Conservation (phyloP, 1,140 invertebrate genomes). For the Zaprionus africanus region DNA sequence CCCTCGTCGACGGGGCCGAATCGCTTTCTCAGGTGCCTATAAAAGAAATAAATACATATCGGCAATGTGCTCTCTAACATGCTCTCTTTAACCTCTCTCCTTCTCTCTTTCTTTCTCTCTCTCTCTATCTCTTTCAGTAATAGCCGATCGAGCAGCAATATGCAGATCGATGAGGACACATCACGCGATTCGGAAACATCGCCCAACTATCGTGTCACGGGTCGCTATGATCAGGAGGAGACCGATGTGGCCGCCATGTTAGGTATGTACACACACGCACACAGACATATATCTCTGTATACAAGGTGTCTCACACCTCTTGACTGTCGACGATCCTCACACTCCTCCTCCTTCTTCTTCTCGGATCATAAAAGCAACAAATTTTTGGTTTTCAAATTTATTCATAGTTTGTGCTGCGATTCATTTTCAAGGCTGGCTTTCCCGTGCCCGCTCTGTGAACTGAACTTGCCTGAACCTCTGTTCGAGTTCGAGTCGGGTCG, state of each 20-base stretch:
- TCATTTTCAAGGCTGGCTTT: slow-evolving; percentile 76
- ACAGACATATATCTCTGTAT: neutral
- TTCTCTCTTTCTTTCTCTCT: neutral
- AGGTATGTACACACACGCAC: slow-evolving; percentile 85
- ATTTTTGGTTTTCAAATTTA: slow-evolving; percentile 53
- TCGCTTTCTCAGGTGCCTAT: slow-evolving; percentile 75
- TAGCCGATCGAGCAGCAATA: slow-evolving; percentile 85
- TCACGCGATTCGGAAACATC: slow-evolving; percentile 95
- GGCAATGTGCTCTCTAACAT: neutral
- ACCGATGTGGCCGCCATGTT: slow-evolving; percentile 98
- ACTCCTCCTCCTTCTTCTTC: slow-evolving; percentile 2
- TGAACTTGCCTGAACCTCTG: slow-evolving; percentile 12
- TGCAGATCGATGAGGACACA: slow-evolving; percentile 94
- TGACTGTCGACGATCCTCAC: slow-evolving; percentile 1
- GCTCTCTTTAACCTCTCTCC: slow-evolving; percentile 7
- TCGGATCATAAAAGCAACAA: slow-evolving; percentile 37
- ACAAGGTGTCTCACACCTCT: slow-evolving; percentile 37
- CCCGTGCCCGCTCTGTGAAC: slow-evolving; percentile 22
- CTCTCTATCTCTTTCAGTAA: slow-evolving; percentile 60
- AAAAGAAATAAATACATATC: neutral
- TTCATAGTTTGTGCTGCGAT: slow-evolving; percentile 67
- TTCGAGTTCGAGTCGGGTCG: neutral
- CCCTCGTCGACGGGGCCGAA: slow-evolving; percentile 78
- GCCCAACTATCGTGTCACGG: slow-evolving; percentile 90
- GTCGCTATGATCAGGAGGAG: slow-evolving; percentile 95